Conservation (phyloP, 2,113 vertebrate genomes). For the Micromys minutus region DNA sequence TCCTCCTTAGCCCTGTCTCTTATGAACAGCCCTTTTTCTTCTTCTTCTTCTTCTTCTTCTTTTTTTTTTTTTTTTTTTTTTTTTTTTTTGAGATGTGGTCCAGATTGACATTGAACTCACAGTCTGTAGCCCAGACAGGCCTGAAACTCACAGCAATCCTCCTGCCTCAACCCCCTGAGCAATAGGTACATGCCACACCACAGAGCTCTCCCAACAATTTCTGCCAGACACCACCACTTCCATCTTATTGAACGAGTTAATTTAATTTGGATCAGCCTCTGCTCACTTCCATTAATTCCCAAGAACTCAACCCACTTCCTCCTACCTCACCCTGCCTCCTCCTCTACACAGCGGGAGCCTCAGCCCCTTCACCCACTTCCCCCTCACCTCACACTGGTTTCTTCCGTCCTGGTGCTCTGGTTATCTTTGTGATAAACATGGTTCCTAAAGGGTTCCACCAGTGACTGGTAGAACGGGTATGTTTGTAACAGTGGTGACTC, state of each 20-base stretch:
- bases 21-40: not conserved
- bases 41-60: no score
- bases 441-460: not conserved
- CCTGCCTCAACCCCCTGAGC: not conserved
- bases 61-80: not conserved
- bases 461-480: not conserved
- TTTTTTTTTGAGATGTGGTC: not conserved
- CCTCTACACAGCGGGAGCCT: not conserved
- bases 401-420: not conserved
- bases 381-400: not conserved
- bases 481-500: not conserved
- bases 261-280: not conserved
- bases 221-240: not conserved
- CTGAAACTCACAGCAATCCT: not conserved
- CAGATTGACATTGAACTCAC: not conserved
- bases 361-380: not conserved
- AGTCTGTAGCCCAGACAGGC: not conserved
- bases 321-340: not conserved
- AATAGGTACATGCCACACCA: not conserved
- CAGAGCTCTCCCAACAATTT: not conserved
- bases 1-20: accelerated
- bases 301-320: not conserved
- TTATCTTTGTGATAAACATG: not conserved
- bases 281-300: no score
- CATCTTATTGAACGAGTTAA: not conserved